phyloP scores from a whole-genome alignment of 2,888 invertebrate genomes.

The Drosophila anomelani region DNA sequence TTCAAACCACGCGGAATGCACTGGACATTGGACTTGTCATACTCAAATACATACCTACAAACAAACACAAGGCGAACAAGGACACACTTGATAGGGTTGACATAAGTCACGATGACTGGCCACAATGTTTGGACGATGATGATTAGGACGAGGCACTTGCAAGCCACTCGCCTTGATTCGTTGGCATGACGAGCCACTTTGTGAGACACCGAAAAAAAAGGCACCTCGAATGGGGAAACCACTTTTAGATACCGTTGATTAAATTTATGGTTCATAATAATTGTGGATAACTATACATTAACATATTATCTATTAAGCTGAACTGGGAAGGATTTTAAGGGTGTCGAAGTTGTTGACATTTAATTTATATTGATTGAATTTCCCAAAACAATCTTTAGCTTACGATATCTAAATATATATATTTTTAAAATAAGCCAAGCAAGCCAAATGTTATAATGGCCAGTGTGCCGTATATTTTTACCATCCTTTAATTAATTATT shows the following conservation, averaged over 20 bases:
- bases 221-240: no score
- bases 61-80: constrained; percentile 32
- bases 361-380: no score
- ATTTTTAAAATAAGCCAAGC: no score
- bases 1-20: constrained; percentile 8
- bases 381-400: not conserved
- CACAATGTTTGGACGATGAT: constrained; percentile 45
- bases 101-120: constrained; percentile 77
- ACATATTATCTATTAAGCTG: no score
- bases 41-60: constrained; percentile 14
- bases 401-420: not conserved
- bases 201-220: constrained; percentile 1
- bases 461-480: not conserved
- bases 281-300: not conserved
- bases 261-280: not conserved
- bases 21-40: constrained; percentile 26
- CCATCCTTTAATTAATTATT: not conserved
- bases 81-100: constrained; percentile 78
- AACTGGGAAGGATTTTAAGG: not conserved
- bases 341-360: not conserved
- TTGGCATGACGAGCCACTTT: constrained; percentile 45
- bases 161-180: constrained; percentile 44
- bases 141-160: constrained; percentile 41
- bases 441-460: not conserved
- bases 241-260: not conserved